phyloP scores from a whole-genome alignment of 2,888 invertebrate genomes.

The Lasioglossum calceatum region DNA sequence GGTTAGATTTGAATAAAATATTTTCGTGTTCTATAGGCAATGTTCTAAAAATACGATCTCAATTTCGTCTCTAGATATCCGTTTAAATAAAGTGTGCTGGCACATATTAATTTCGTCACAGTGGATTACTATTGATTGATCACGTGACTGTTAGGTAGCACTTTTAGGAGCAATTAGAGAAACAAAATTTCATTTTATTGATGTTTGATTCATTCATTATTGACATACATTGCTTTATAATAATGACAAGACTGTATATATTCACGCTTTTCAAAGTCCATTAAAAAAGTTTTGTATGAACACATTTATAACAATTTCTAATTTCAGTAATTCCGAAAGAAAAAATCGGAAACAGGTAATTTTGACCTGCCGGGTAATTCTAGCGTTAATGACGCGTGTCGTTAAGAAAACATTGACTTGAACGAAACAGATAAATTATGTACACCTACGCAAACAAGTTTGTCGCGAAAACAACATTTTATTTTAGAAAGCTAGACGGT shows the following conservation, averaged over 20 bases:
- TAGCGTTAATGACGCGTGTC: neutral
- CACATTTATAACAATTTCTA: neutral
- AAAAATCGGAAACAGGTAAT: neutral
- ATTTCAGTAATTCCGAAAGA: neutral
- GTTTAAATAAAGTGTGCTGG: neutral
- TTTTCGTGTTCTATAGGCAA: neutral
- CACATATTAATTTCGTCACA: neutral
- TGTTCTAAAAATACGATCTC: neutral
- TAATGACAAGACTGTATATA: neutral
- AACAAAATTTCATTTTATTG: too few relatives aligned
- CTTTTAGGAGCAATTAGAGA: neutral
- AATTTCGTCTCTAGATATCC: too few relatives aligned
- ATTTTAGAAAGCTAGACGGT: neutral
- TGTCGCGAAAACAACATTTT: neutral
- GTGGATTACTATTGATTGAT: neutral
- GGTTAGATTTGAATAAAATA: neutral
- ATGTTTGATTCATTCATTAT: too few relatives aligned
- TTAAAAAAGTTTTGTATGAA: neutral
- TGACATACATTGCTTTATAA: too few relatives aligned
- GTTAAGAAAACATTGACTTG: neutral
- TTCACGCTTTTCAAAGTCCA: neutral
- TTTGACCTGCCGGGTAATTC: neutral
- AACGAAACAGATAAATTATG: neutral
- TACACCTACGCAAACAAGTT: neutral
- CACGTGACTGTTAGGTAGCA: neutral